Base-by-base conservation (phyloP, 2,797 vertebrate genomes). In the Mycteria americana region DNA sequence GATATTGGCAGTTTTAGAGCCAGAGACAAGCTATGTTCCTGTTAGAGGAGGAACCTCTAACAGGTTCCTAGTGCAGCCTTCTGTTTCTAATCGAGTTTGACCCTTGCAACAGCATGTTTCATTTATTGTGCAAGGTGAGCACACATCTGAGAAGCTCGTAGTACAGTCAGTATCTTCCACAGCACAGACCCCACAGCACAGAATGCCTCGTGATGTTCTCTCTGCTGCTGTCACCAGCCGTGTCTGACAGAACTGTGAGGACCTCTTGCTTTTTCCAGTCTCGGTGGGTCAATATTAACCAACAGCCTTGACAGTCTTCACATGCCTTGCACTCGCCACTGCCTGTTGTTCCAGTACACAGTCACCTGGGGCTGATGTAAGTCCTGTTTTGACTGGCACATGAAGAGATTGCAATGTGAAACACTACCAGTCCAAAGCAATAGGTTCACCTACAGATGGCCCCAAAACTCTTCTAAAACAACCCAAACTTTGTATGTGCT, bases 31-130 rank as follows among this genome's bases (percentile, higher is more conserved):
- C 17, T 33, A 22, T 18, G 15, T 9, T 35, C 9, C 48, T 72
- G n/a, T 35, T 45, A 59, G 16, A 78, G 21, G 39, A n/a, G n/a
- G n/a, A n/a, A n/a, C n/a, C n/a, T n/a, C n/a, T n/a, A n/a, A n/a
- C n/a, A n/a, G n/a, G n/a, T n/a, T n/a, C 22, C 14, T 63, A 28
- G 28, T 28, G 35, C 50, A 80, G 14, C 10, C 17, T 82, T 65
- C 18, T 68, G 43, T 10, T 89, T 70, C 51, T 23, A 16, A 53
- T 33, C 0, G 4, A 16, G 56, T 76, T 67, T 76, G 10, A 63
- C 9, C 17, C 25, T 48, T 62, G 45, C 23, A 70, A 15, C 46
- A 50, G 19, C 14, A 4, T 0, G 0, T 65, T 83, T 60, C 17
- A 9, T 50, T 50, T 45, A 11, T 18, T 24, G 16, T 45, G 37